Conservation (phyloP, 2,797 vertebrate species). For the Sternarchorhynchus goeldii region DNA sequence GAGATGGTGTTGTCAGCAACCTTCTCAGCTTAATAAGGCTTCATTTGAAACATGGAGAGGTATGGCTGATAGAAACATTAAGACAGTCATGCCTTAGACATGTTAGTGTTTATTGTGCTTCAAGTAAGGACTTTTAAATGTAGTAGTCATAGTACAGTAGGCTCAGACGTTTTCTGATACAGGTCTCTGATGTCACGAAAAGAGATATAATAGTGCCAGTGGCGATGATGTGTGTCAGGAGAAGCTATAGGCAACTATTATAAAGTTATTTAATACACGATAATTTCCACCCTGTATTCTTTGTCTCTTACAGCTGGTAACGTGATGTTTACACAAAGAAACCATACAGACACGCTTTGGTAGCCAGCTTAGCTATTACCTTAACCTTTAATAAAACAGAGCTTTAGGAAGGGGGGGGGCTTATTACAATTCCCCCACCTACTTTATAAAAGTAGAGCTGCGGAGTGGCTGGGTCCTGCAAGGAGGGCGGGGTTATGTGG, state of each 20-base stretch:
- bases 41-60: no score
- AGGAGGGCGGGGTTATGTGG: slow-evolving; percentile 21
- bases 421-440: not conserved
- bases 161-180: no score
- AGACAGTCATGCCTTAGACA: no score
- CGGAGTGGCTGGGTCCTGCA: slow-evolving; percentile 5
- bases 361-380: slow-evolving; percentile 7
- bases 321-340: slow-evolving; percentile 7
- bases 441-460: slow-evolving; percentile 28
- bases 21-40: no score
- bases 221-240: not conserved
- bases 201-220: not conserved
- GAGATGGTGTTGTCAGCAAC: no score
- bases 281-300: not conserved
- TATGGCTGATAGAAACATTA: no score
- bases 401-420: not conserved
- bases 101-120: no score
- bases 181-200: no score
- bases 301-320: not conserved
- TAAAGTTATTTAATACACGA: not conserved
- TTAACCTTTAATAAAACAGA: not conserved
- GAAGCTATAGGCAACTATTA: not conserved
- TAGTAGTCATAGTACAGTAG: no score
- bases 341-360: not conserved
- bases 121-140: no score